These are phyloP conservation scores for Eueides isabella DNA, from an alignment of 1,140 invertebrate genomes.

Conservation along the genomic window DNA sequence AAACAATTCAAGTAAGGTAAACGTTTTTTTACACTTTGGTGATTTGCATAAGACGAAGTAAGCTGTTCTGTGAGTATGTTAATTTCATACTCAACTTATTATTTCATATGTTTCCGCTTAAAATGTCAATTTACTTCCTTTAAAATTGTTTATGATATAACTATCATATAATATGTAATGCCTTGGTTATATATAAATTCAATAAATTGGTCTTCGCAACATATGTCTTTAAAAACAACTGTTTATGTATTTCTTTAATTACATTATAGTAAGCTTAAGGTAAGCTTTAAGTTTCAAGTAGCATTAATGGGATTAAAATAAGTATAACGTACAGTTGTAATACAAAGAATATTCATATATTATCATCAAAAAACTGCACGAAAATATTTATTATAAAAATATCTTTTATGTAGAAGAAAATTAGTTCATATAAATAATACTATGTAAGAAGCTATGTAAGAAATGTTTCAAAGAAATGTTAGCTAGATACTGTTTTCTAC, in stretches of 20 bases:
- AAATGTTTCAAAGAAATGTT: not conserved
- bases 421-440: not conserved
- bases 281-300: no score
- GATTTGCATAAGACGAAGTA: not conserved
- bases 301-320: no score
- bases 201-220: not conserved
- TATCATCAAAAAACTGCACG: no score
- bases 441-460: not conserved
- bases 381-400: no score
- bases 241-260: no score
- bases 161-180: not conserved
- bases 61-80: not conserved
- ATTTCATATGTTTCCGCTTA: conserved; percentile 20
- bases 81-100: not conserved
- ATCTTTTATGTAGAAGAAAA: no score
- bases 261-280: no score
- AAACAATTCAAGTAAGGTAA: not conserved
- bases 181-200: not conserved
- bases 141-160: not conserved
- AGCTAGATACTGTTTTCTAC: not conserved
- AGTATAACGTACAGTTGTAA: no score
- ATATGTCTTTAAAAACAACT: not conserved
- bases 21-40: not conserved
- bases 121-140: conserved; percentile 29
- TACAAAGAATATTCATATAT: no score